Percentiles rank a stretch among this genome's conserved stretches.
phyloP scores from a whole-genome alignment of 23 tunicate genomes.

The Ciona savignyi region DNA sequence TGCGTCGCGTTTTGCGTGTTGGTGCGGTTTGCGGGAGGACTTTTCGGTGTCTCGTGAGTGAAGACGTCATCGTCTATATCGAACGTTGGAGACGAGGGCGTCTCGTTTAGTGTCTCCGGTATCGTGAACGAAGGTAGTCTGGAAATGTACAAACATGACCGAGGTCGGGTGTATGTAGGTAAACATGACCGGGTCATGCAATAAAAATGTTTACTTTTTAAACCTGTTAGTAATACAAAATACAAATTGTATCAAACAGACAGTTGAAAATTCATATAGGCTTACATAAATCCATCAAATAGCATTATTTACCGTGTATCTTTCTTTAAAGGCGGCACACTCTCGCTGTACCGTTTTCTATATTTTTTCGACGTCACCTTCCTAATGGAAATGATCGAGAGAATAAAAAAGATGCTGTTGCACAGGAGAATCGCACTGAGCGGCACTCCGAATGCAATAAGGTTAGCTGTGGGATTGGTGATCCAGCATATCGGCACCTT shows the following conservation, averaged over 20 bases:
- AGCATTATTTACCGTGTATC: not conserved
- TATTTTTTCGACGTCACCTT: slow-evolving; percentile 5
- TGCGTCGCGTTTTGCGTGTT: not conserved
- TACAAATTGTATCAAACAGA: too few species aligned
- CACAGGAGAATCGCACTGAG: slow-evolving; percentile 43
- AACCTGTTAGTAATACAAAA: too few species aligned
- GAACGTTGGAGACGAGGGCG: not conserved
- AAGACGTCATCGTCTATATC: slow-evolving; percentile 12
- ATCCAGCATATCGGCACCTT: slow-evolving; percentile 60
- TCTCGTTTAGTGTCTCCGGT: not conserved
- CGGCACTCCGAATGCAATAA: slow-evolving; percentile 77
- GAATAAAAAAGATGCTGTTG: slow-evolving; percentile 47
- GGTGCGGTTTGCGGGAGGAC: not conserved
- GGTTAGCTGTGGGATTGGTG: slow-evolving; percentile 63
- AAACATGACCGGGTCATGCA: too few species aligned
- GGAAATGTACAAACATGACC: too few species aligned
- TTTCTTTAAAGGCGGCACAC: not conserved
- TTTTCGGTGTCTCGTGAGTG: not conserved
- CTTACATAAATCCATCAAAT: too few species aligned
- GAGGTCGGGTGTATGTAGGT: too few species aligned
- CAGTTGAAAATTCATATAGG: too few species aligned
- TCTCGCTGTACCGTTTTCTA: not conserved
- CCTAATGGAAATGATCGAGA: slow-evolving; percentile 52
- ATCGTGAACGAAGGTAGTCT: not conserved
- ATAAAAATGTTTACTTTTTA: too few species aligned